Percentiles rank a stretch among this genome's conserved stretches.
phyloP scores from a whole-genome alignment of 1,140 invertebrate species.

The Thaumatotibia leucotreta region DNA sequence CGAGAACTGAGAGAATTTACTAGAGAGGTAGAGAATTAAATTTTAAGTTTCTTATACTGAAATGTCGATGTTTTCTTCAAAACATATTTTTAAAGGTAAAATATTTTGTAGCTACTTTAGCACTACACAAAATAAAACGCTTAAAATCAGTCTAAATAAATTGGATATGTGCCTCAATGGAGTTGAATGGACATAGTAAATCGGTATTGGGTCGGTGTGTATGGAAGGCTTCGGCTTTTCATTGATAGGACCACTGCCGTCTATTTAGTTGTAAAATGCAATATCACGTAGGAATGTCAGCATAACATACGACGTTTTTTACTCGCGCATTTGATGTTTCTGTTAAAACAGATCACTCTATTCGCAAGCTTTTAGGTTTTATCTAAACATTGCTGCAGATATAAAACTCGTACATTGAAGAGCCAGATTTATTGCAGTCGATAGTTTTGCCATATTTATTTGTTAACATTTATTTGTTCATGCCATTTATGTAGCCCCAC shows the following conservation, averaged over 20 bases:
- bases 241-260: neutral
- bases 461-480: neutral
- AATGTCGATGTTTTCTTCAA: too few relatives aligned
- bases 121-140: neutral
- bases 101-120: neutral
- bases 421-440: neutral
- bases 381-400: neutral
- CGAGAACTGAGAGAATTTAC: too few relatives aligned
- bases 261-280: neutral
- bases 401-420: neutral
- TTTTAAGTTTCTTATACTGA: too few relatives aligned
- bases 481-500: neutral
- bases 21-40: too few relatives aligned
- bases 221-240: neutral
- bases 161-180: constrained; percentile 1
- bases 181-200: neutral
- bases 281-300: neutral
- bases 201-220: neutral
- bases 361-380: neutral
- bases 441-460: neutral
- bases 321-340: neutral
- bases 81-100: too few relatives aligned
- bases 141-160: neutral
- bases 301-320: neutral
- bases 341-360: neutral